Base-by-base conservation (phyloP, 2,113 vertebrate genomes). In the Pungitius pungitius region DNA sequence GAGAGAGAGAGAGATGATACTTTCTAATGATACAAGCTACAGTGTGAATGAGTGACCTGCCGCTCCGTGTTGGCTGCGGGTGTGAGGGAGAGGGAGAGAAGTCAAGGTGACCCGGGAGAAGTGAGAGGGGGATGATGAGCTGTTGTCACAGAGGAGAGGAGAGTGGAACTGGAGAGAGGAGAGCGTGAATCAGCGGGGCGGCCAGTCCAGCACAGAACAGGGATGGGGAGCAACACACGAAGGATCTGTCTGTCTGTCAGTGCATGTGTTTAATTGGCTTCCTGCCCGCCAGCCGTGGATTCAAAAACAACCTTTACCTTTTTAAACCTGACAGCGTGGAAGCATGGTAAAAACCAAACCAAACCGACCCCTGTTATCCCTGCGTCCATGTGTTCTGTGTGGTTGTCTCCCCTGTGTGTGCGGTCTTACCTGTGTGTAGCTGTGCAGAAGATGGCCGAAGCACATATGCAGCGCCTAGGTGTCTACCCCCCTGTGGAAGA, bases 401-500 rank as follows among this genome's bases (percentile, higher is more conserved):
- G 60, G 58, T 58, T 43, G 20, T 81, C 57, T 68, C 73, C 78
- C 69, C n/a, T 60, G 35, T 85, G 61, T 77, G 54, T 81, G 60
- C 63, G 26, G 79, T 62, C 72, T 43, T 60, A 47, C 71, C 39
- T 57, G 73, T 83, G 86, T 89, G 43, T 92, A 98, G 97, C 96
- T 3, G 94, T 99, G 89, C 97, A 98, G 94, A 96, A 96, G 93
- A 96, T 99, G 66, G 97, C 96, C 66, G 96, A 98, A 90, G 96
- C 96, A 76, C 97, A 99, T 82, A 93, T 99, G 95, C 96, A 95
- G 94, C 90, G 95, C 84, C 84, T 97, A 90, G 91, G 90, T 6
- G 94, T 96, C 73, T 95, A 92, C 59, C 94, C 92, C 82, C 87
- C 86, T 73, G 83, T 95, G 2, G 95, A 96, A 80, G 93, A 95